Evolutionary conservation across 2,797 vertebrate species (phyloP).

Genomic region (Gallinago stenura): DNA sequence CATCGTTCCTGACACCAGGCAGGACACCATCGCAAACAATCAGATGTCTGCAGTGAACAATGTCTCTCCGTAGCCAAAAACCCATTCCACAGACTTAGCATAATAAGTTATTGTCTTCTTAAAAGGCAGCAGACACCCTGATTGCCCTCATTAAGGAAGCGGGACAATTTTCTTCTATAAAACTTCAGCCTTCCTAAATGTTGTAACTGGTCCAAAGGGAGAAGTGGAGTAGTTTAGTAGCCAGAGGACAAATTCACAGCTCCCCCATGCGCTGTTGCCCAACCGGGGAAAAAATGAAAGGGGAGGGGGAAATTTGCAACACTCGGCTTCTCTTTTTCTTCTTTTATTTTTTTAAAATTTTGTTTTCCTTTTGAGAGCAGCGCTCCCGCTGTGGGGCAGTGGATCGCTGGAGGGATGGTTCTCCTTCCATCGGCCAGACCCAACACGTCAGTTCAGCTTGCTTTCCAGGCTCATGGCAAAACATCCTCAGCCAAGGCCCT

Average conservation of each 20-base stretch:
- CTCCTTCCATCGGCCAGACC: background rate
- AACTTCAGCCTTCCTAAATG: background rate
- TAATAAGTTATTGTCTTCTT: constrained; percentile 40
- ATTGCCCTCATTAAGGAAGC: background rate
- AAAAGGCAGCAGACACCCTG: constrained; percentile 4
- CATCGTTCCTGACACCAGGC: constrained; percentile 23
- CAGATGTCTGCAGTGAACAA: background rate
- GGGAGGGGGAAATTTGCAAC: background rate
- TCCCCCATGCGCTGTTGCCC: background rate
- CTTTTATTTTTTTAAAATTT: background rate
- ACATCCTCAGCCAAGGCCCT: background rate
- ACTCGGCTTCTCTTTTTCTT: background rate
- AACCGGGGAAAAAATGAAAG: background rate
- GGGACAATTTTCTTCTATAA: constrained; percentile 11
- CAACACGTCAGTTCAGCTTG: background rate
- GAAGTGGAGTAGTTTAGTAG: background rate
- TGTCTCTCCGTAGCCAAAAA: background rate
- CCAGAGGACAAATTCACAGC: constrained; percentile 26
- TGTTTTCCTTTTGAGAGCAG: background rate
- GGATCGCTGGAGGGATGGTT: background rate
- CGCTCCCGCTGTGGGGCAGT: fast-evolving
- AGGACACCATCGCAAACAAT: background rate
- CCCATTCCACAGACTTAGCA: background rate
- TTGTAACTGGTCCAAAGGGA: constrained; percentile 12
- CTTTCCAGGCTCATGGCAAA: background rate